phyloP scores from a whole-genome alignment of 2,113 vertebrate genomes.

The Laterallus jamaicensis region DNA sequence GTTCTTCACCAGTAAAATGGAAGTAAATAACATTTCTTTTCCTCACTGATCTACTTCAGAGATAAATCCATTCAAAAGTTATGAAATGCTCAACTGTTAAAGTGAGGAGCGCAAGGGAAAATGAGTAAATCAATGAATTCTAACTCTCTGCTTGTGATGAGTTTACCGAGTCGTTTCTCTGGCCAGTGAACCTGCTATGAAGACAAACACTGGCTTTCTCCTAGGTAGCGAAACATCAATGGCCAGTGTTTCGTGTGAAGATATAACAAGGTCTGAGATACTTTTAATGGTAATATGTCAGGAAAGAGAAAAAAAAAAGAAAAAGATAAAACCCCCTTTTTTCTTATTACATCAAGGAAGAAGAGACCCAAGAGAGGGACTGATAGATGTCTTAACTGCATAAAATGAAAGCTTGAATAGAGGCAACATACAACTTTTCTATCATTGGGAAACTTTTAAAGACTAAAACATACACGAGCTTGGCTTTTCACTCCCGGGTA shows the following conservation, averaged over 20 bases:
- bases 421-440: background rate
- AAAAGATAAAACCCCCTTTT: background rate
- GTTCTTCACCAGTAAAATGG: slow-evolving; percentile 25
- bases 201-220: slow-evolving; percentile 1
- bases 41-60: background rate
- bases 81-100: slow-evolving; percentile 44
- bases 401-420: background rate
- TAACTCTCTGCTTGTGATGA: background rate
- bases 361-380: background rate
- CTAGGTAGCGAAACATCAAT: background rate
- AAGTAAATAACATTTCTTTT: slow-evolving; percentile 58
- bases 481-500: slow-evolving; percentile 7
- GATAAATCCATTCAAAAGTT: slow-evolving; percentile 48
- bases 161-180: slow-evolving; percentile 14
- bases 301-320: background rate
- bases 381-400: background rate
- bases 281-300: slow-evolving; percentile 8
- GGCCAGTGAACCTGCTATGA: background rate
- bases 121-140: slow-evolving; percentile 52
- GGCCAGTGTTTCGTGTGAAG: background rate
- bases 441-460: slow-evolving; percentile 9
- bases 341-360: slow-evolving; percentile 1
- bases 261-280: background rate
- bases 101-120: background rate
- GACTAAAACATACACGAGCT: background rate